phyloP scores from a whole-genome alignment of 1,140 invertebrate genomes.

The Atopsyche davidsoni region DNA sequence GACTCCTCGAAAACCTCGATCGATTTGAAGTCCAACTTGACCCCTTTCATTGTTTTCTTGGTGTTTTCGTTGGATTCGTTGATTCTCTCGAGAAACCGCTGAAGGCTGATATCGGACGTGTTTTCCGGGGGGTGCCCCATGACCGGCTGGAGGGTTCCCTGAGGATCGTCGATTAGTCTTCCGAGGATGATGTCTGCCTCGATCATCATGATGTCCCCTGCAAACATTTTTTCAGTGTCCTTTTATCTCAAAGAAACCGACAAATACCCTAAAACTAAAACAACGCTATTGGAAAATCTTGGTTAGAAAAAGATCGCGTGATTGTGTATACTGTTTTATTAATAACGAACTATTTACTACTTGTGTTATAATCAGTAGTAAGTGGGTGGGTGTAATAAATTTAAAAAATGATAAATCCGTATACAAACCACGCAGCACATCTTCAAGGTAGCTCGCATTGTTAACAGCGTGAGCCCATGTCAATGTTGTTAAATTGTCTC shows the following conservation, averaged over 20 bases:
- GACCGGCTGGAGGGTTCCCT: conserved; percentile 55
- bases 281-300: no score
- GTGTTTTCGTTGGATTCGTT: conserved; percentile 42
- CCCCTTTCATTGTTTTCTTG: conserved; percentile 47
- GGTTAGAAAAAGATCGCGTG: no score
- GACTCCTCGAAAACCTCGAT: conserved; percentile 69
- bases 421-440: conserved; percentile 56
- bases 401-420: no score
- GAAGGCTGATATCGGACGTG: conserved; percentile 69
- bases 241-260: no score
- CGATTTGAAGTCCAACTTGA: conserved; percentile 86
- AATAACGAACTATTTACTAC: no score
- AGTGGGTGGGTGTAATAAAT: no score
- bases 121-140: conserved; percentile 79
- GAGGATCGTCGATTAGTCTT: conserved; percentile 41
- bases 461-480: conserved; percentile 83
- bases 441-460: conserved; percentile 53
- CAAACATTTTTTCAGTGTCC: no score
- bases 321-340: no score
- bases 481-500: conserved; percentile 64
- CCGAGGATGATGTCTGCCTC: conserved; percentile 83
- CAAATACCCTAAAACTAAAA: no score
- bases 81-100: conserved; percentile 62
- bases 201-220: conserved; percentile 72
- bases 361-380: no score